Percentiles rank a stretch among this genome's conserved stretches.
Evolutionary conservation across 1,140 invertebrate species (phyloP).

Genomic region (Reticulitermes speratus): DNA sequence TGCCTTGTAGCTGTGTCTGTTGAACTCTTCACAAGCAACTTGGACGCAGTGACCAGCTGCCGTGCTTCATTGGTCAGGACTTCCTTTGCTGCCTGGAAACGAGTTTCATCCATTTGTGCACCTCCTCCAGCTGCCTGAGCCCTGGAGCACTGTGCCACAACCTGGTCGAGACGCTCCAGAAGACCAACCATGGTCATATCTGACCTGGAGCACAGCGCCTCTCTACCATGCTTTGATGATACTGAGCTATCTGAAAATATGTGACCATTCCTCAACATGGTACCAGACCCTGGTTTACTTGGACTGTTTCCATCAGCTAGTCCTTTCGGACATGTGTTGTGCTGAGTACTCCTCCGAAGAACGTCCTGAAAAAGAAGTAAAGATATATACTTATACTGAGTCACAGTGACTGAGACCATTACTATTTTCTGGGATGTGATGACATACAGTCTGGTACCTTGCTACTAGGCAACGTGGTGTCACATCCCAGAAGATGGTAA

Average conservation of each 20-base stretch:
- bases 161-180: constrained; percentile 63
- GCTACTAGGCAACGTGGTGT: too few species aligned
- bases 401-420: too few species aligned
- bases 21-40: constrained; percentile 55
- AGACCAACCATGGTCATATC: constrained; percentile 65
- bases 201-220: constrained; percentile 62
- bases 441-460: too few species aligned
- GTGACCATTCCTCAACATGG: constrained; percentile 55
- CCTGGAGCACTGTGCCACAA: constrained; percentile 63
- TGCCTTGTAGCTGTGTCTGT: constrained; percentile 49
- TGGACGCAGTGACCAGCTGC: constrained; percentile 78
- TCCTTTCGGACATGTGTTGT: not conserved
- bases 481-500: too few species aligned
- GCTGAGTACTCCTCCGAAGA: not conserved
- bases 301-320: not conserved
- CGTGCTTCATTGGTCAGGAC: constrained; percentile 76
- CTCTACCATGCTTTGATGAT: constrained; percentile 45
- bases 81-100: constrained; percentile 71
- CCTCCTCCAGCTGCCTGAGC: constrained; percentile 69
- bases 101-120: constrained; percentile 66
- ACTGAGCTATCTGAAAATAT: constrained; percentile 41
- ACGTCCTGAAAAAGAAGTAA: not conserved
- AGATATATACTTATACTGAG: not conserved
- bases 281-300: not conserved
- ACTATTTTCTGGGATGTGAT: too few species aligned